Base-by-base conservation (phyloP, 2,888 invertebrate genomes). In the Dicyrtomina minuta region DNA sequence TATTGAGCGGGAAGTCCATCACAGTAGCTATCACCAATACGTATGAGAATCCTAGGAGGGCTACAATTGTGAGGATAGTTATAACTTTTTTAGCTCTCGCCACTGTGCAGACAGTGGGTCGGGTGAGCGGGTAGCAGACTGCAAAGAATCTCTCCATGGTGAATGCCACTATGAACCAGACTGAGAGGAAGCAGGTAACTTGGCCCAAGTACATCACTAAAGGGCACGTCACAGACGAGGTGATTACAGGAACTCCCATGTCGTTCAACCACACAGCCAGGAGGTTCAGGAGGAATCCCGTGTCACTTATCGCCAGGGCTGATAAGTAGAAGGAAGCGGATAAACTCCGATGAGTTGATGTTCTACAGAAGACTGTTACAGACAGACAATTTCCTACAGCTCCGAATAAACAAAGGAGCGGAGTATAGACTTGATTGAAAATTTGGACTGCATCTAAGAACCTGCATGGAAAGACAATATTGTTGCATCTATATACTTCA, bases 161-260 rank as follows among this genome's bases (percentile, higher is more conserved):
- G 80, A 93, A 93, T 0, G 91, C 89, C 8, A 92, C 90, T 24
- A 92, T 90, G 71, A 92, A 85, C 92, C 93, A 93, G 0, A 90
- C 89, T 78, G 92, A 92, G 66, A 90, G 83, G 80, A 90, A 90
- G 79, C 90, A 89, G 72, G 89, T 88, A 68, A 90, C 86, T 78
- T 88, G 88, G 26, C 88, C 87, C 20, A 88, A 79, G 80, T 91
- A 93, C 13, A 89, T 86, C 76, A 89, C 86, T 39, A 88, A 81
- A 79, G 92, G 90, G 79, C 93, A 93, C 72, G 87, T 85, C 0
- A 87, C 87, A 2, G 62, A 51, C 2, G 70, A 58, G 10, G 72
- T 70, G 17, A 76, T 70, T 20, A 76, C 71, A 20, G 66, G 62
- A 15, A 69, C 65, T 10, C 74, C 76, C 43, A 71, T 61, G 12